Conservation (phyloP, 2,888 invertebrate genomes). For the Portevinia maculata region DNA sequence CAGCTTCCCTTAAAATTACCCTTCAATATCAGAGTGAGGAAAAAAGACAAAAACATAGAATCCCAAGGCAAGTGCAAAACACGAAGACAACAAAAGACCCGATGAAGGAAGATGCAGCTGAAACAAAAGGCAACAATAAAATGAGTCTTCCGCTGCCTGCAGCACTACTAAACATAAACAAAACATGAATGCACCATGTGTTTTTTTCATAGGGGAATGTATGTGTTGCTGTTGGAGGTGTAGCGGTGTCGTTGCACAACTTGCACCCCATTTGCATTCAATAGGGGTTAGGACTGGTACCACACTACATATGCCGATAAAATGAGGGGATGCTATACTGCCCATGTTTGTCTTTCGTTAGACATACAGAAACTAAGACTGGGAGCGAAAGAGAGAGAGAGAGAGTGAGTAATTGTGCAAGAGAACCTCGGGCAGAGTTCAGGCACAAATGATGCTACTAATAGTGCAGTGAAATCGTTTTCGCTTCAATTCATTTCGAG, state of each 20-base stretch:
- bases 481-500: constrained; percentile 73
- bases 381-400: neutral
- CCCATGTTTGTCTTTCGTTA: constrained; percentile 57
- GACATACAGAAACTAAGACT: constrained; percentile 25
- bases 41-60: constrained; percentile 1
- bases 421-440: constrained; percentile 59
- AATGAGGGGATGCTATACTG: constrained; percentile 32
- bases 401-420: neutral
- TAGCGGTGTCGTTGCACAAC: constrained; percentile 50
- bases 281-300: constrained; percentile 63
- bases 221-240: constrained; percentile 15
- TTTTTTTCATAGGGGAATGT: constrained; percentile 21
- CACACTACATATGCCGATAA: neutral
- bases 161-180: constrained; percentile 72
- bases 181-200: constrained; percentile 64
- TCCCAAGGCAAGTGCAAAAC: constrained; percentile 71
- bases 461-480: constrained; percentile 73
- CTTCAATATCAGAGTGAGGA: constrained; percentile 23
- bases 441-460: constrained; percentile 74
- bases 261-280: constrained; percentile 69
- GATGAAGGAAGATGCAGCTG: constrained; percentile 57
- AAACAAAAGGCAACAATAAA: constrained; percentile 72
- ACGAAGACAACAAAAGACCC: constrained; percentile 65
- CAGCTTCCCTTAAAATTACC: constrained; percentile 39
- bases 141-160: constrained; percentile 73